Conservation (phyloP, 2,888 invertebrate species). For the Noctua comes region DNA sequence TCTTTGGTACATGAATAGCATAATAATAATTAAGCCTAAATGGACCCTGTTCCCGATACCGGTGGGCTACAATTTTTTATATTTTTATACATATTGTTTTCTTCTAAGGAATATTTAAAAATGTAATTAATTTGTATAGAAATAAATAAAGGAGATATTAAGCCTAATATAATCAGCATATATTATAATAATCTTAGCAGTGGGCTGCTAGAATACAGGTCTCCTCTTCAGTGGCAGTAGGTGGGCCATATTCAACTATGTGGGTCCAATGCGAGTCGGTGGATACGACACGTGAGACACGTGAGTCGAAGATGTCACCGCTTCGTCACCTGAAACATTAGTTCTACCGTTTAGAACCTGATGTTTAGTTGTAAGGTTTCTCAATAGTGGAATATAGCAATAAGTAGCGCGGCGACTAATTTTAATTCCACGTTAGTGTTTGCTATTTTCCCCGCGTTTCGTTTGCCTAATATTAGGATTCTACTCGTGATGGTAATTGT, state of each 20-base stretch:
- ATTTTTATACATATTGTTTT: no score
- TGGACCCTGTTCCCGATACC: no score
- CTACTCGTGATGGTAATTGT: constrained; percentile 5
- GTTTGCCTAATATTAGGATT: constrained; percentile 10
- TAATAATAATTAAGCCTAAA: background rate
- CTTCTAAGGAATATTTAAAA: no score
- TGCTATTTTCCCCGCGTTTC: no score
- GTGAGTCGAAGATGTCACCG: background rate
- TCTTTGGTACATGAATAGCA: background rate
- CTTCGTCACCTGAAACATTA: background rate
- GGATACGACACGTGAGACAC: background rate
- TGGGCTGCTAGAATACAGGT: background rate
- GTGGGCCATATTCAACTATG: background rate
- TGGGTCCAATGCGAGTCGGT: background rate
- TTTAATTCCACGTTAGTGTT: background rate
- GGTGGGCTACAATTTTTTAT: no score
- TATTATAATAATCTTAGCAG: background rate
- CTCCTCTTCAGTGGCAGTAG: background rate
- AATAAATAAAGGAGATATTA: background rate
- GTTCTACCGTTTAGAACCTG: background rate
- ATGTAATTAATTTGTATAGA: no score
- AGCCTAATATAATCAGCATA: background rate
- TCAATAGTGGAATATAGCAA: background rate
- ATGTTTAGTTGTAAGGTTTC: background rate
- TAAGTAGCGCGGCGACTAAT: constrained; percentile 6